A percentile compares a stretch with the other conserved stretches of the same genome.
Evolutionary conservation across 2,888 invertebrate genomes (phyloP).

Genomic region (Polylopha cassiicola): DNA sequence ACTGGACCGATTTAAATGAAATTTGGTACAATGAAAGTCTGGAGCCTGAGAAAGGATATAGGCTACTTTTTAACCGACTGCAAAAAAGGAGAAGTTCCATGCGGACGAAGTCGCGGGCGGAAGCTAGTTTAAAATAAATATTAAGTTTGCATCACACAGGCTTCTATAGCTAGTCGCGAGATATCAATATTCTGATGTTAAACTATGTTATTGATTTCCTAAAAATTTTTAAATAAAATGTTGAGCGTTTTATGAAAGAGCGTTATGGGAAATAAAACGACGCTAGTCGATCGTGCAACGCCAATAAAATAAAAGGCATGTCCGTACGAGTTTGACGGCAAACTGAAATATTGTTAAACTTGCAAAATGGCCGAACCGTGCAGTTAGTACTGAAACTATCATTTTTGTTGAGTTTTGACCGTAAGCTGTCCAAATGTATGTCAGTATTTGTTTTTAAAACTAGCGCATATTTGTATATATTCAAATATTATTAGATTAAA

Average conservation of each 20-base stretch:
- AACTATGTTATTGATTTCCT: constrained; percentile 18
- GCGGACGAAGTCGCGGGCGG: too few relatives aligned
- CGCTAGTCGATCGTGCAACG: constrained; percentile 47
- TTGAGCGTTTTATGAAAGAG: constrained; percentile 35
- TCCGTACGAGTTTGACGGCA: constrained; percentile 39
- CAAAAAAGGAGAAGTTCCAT: too few relatives aligned
- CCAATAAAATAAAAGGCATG: constrained; percentile 53
- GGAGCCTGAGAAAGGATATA: too few relatives aligned
- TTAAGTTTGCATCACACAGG: too few relatives aligned
- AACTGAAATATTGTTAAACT: constrained; percentile 69
- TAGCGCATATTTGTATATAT: too few relatives aligned
- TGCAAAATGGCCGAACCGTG: constrained; percentile 58
- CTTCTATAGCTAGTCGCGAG: constrained; percentile 1
- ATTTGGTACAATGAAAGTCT: too few relatives aligned
- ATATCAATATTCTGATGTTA: constrained; percentile 11
- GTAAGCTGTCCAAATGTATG: background rate
- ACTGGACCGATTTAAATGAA: too few relatives aligned
- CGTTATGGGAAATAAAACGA: constrained; percentile 52
- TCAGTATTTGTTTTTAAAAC: too few relatives aligned
- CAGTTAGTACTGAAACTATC: constrained; percentile 33
- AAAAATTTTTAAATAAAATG: constrained; percentile 31
- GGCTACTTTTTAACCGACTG: too few relatives aligned
- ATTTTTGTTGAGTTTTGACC: constrained; percentile 8
- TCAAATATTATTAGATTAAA: too few relatives aligned
- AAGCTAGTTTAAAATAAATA: too few relatives aligned